These are phyloP conservation scores for Enteromius paludinosus DNA, from an alignment of 2,797 vertebrate species.

Conservation along the genomic window DNA sequence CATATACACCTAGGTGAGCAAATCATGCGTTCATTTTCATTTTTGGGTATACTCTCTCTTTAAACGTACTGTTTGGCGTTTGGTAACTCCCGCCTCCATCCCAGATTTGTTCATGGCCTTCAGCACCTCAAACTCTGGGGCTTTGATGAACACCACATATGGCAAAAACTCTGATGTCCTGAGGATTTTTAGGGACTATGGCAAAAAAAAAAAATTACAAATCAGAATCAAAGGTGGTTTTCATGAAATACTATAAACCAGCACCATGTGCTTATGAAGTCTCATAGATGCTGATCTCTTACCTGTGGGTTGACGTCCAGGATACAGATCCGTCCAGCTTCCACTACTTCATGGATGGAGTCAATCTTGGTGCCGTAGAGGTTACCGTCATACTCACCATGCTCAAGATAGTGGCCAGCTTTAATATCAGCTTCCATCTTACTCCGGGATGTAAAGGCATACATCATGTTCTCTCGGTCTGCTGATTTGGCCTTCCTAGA, in stretches of 20 bases:
- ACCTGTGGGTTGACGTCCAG: constrained; percentile 96
- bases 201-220: neutral
- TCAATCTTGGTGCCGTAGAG: constrained; percentile 92
- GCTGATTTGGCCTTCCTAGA: constrained; percentile 89
- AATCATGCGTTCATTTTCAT: neutral
- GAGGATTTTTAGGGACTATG: constrained; percentile 84
- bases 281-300: neutral
- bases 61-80: constrained; percentile 75
- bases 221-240: neutral
- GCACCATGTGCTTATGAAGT: neutral
- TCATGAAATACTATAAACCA: neutral
- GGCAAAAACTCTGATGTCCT: constrained; percentile 87
- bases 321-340: constrained; percentile 89
- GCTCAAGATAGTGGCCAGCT: constrained; percentile 88
- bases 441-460: constrained; percentile 87
- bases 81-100: constrained; percentile 81
- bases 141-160: constrained; percentile 86
- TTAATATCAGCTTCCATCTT: constrained; percentile 95
- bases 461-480: constrained; percentile 88
- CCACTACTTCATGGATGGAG: constrained; percentile 92
- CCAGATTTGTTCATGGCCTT: constrained; percentile 83
- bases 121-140: constrained; percentile 80
- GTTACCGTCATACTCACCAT: constrained; percentile 93
- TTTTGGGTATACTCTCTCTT: neutral
- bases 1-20: neutral